Evolutionary conservation across 2,888 invertebrate species (phyloP), one percentile per base, ranked within the genome.

Genomic region (Eueremaeus valkanovi): DNA sequence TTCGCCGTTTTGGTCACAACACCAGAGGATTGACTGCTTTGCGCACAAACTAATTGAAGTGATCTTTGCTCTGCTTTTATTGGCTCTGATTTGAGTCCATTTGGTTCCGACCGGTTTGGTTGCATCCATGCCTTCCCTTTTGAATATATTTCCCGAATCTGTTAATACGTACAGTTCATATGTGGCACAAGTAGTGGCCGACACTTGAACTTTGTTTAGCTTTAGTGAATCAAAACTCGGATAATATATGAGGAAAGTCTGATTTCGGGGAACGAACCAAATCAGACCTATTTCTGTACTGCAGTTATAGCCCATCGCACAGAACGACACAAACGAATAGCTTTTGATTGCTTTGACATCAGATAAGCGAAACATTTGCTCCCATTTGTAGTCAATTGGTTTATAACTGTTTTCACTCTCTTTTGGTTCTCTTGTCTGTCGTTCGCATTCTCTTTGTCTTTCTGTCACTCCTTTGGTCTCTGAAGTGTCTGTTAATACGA

Each of bases 101-200:
- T 68, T 68, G 27, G 36, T 42, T 11, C 68, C 68, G 2, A 68
- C 21, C 1, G 68, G 68, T 68, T 40, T 68, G 1, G 68, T 68
- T 8, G 68, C 68, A 42, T 68, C 42, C 68, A 68, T 68, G 9
- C 68, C 68, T n/a, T 68, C 68, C 24, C 42, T 68, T 1, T 11
- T 13, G 24, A 33, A 68, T 24, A 68, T 68, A 0, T 24, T 0
- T 42, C 68, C 68, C 0, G 13, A 42, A 42, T 36, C 33, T 3
- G n/a, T 68, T 21, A 68, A 24, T 13, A 68, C 42, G 21, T 42
- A 68, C 42, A 68, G 68, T 24, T 24, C 42, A 68, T 68, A 18
- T n/a, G 68, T 3, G n/a, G 21, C 6, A 40, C 8, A 68, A 18
- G 21, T 40, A 3, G 42, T 68, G 24, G 40, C 40, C 21, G 8